Conservation (phyloP, 2,113 vertebrate genomes). For the Chaenogobius annularis region DNA sequence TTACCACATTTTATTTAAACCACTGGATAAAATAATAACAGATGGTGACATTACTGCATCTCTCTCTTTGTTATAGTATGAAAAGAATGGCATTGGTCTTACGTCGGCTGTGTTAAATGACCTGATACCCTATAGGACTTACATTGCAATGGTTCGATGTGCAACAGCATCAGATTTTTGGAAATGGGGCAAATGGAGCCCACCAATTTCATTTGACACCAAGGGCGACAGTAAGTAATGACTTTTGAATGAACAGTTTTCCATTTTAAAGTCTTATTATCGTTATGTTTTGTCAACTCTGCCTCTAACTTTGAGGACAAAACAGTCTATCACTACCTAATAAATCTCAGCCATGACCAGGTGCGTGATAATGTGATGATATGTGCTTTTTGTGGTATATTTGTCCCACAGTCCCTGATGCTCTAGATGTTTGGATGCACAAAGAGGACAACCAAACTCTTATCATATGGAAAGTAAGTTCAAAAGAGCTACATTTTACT, state of each 20-base stretch:
- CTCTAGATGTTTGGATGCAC: conserved; percentile 71
- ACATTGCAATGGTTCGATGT: conserved; percentile 51
- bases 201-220: conserved; percentile 28
- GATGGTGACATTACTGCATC: neutral
- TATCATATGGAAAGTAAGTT: conserved; percentile 70
- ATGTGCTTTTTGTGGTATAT: neutral
- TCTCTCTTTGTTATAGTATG: neutral
- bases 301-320: neutral
- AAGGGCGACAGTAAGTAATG: conserved; percentile 58
- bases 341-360: too few species aligned
- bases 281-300: neutral
- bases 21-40: too few species aligned
- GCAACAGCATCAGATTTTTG: conserved; percentile 51
- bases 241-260: neutral
- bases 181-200: conserved; percentile 70
- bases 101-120: conserved; percentile 1
- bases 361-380: neutral
- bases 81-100: conserved; percentile 45
- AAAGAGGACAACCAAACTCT: conserved; percentile 3
- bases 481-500: neutral
- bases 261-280: neutral
- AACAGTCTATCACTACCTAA: neutral
- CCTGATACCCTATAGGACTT: conserved; percentile 45
- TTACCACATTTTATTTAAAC: neutral
- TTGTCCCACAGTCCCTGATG: conserved; percentile 63